A percentile compares a stretch with the other conserved stretches of the same genome.
phyloP scores from a whole-genome alignment of 1,140 invertebrate species.

The Monochamus saltuarius region DNA sequence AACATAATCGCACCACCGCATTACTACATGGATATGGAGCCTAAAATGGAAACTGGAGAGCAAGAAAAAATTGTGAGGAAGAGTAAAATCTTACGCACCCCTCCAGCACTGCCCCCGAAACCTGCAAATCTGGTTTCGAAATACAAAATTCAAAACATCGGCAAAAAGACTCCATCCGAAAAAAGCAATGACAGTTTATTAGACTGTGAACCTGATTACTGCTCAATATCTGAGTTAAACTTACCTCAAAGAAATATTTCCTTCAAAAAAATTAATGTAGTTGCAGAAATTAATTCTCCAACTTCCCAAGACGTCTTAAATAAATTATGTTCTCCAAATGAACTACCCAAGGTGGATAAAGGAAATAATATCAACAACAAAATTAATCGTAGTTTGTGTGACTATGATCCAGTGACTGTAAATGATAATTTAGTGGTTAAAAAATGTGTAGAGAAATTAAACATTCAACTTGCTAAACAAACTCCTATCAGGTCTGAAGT shows the following conservation, averaged over 20 bases:
- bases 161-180: conserved; percentile 25
- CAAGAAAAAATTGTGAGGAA: conserved; percentile 52
- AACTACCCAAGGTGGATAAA: conserved; percentile 5
- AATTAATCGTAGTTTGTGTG: not conserved
- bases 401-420: conserved; percentile 28
- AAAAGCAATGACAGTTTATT: conserved; percentile 40
- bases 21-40: conserved; percentile 55
- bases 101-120: conserved; percentile 69
- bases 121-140: conserved; percentile 65
- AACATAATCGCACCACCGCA: conserved; percentile 25
- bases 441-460: conserved; percentile 46
- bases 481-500: conserved; percentile 39
- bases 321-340: conserved; percentile 24
- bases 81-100: conserved; percentile 61
- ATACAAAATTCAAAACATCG: conserved; percentile 54
- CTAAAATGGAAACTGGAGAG: conserved; percentile 38
- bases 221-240: conserved; percentile 66
- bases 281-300: conserved; percentile 45
- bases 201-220: conserved; percentile 63
- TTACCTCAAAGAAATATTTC: conserved; percentile 54
- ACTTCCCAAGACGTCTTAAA: conserved; percentile 32
- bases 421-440: conserved; percentile 37
- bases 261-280: conserved; percentile 41
- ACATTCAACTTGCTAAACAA: conserved; percentile 45
- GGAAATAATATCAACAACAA: not conserved